A percentile compares a stretch with the other conserved stretches of the same genome.
Conservation (phyloP, 2,888 invertebrate species). For the Epinotia nisella region DNA sequence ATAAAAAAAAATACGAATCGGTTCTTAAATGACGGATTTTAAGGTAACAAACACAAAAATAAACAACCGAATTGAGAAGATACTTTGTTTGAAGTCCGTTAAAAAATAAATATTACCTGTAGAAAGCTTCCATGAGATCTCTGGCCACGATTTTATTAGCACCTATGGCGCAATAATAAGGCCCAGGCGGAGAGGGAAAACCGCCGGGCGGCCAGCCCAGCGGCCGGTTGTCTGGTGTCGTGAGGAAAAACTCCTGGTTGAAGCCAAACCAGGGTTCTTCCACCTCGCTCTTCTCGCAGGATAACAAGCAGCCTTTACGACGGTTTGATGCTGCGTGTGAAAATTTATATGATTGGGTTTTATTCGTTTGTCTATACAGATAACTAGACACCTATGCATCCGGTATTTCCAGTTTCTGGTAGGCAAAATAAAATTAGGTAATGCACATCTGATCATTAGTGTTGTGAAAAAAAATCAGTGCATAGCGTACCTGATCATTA, state of each 20-base stretch:
- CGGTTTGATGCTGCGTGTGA: constrained; percentile 64
- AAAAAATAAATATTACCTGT: constrained; percentile 61
- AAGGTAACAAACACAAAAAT: too few species aligned
- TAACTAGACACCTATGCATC: too few species aligned
- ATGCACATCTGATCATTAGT: too few species aligned
- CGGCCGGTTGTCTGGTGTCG: constrained; percentile 83
- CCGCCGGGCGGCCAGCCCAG: constrained; percentile 90
- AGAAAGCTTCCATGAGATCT: constrained; percentile 92
- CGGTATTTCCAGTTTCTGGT: too few species aligned
- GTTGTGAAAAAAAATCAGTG: too few species aligned
- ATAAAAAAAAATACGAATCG: too few species aligned
- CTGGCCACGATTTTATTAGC: constrained; percentile 90
- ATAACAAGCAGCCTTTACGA: constrained; percentile 75
- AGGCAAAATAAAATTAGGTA: too few species aligned
- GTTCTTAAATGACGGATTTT: too few species aligned
- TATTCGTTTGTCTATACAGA: neutral
- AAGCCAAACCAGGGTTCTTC: constrained; percentile 90
- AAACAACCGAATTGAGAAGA: too few species aligned
- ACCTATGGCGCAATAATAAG: constrained; percentile 94
- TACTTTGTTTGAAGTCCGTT: constrained; percentile 74
- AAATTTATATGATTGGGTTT: neutral
- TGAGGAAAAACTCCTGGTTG: constrained; percentile 86
- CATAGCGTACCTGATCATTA: too few species aligned
- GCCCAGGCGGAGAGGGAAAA: constrained; percentile 89
- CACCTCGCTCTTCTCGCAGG: constrained; percentile 83